Evolutionary conservation across 64 coral and sea anemone genomes (phyloP).

Genomic region (Stichodactyla helianthus): DNA sequence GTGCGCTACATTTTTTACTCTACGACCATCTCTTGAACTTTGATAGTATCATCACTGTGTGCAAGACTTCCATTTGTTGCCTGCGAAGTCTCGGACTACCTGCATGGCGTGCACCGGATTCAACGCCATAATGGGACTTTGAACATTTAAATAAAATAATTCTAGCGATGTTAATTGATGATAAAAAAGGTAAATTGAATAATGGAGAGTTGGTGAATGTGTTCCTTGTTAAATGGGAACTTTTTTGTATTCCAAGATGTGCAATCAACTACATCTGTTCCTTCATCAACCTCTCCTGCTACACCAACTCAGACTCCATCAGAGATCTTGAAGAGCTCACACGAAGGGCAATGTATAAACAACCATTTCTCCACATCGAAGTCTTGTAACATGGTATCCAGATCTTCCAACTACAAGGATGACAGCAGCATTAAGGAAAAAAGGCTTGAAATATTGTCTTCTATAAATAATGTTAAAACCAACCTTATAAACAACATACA

Average conservation of each 20-base stretch:
- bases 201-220: too few species aligned
- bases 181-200: too few species aligned
- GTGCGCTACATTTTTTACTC: too few species aligned
- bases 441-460: constrained; percentile 5
- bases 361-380: neutral
- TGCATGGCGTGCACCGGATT: too few species aligned
- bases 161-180: too few species aligned
- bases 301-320: neutral
- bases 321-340: neutral
- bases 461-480: constrained; percentile 1
- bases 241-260: neutral
- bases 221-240: too few species aligned
- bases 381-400: constrained; percentile 12
- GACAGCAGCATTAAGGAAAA: neutral
- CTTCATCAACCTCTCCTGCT: neutral
- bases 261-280: neutral
- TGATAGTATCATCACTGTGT: too few species aligned
- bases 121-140: too few species aligned
- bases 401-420: neutral
- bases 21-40: too few species aligned
- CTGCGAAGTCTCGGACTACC: too few species aligned
- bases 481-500: constrained; percentile 1
- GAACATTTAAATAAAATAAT: too few species aligned
- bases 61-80: too few species aligned
- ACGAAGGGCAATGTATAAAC: neutral